Percentiles rank a stretch among this genome's conserved stretches.
Evolutionary conservation across 2,113 vertebrate species (phyloP).

Genomic region (Elephantulus edwardii): DNA sequence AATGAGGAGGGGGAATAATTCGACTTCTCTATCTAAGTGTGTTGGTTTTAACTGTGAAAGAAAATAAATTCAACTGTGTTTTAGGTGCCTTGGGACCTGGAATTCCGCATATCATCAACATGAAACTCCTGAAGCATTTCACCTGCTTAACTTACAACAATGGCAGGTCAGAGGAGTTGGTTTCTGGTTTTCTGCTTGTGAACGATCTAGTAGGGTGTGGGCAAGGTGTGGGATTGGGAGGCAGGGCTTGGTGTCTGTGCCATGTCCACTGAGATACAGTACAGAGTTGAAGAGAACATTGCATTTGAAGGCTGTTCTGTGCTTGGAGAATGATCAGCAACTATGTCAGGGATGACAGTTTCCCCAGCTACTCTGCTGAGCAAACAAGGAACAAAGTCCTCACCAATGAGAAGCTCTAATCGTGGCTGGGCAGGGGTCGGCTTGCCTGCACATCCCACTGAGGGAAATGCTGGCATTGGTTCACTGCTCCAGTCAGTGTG

Average conservation of each 20-base stretch:
- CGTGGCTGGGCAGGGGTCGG: background rate
- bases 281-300: background rate
- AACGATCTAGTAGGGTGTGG: background rate
- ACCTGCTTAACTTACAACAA: constrained; percentile 83
- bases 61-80: constrained; percentile 56
- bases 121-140: constrained; percentile 86
- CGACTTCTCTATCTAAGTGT: background rate
- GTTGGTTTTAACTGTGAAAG: background rate
- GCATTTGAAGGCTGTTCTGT: background rate
- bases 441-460: no score
- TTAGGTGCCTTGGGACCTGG: constrained; percentile 82
- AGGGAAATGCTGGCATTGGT: background rate
- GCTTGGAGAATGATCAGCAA: background rate
- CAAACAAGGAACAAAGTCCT: background rate
- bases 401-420: accelerated
- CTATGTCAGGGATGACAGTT: background rate
- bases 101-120: constrained; percentile 82
- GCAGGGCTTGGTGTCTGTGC: background rate
- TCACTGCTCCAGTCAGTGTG: background rate
- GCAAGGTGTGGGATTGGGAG: background rate
- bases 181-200: background rate
- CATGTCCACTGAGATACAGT: background rate
- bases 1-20: background rate
- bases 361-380: background rate
- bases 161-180: constrained; percentile 80